A percentile compares a stretch with the other conserved stretches of the same genome.
These are phyloP conservation scores for Scartelaos histophorus DNA, from an alignment of 2,113 vertebrate species.

Conservation along the genomic window DNA sequence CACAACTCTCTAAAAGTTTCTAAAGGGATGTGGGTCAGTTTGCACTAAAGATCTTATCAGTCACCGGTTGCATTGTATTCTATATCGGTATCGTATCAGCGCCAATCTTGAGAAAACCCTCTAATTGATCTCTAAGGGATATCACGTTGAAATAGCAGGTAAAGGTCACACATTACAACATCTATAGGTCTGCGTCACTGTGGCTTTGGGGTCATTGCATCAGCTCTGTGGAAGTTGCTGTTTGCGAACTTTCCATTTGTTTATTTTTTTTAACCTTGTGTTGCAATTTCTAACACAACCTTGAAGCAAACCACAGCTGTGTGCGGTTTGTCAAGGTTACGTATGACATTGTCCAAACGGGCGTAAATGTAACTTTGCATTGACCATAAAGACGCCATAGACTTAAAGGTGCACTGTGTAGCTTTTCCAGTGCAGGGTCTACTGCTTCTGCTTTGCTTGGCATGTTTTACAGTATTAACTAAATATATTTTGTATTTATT, in stretches of 20 bases:
- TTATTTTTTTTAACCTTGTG: slow-evolving; percentile 3
- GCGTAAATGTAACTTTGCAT: background rate
- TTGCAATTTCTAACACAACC: slow-evolving; percentile 17
- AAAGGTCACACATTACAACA: background rate
- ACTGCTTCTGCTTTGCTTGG: too few relatives aligned
- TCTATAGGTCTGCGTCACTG: background rate
- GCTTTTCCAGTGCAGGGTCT: too few relatives aligned
- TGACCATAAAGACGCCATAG: background rate
- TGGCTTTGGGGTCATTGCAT: background rate
- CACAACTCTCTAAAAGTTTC: too few relatives aligned
- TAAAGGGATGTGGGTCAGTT: too few relatives aligned
- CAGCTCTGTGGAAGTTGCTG: slow-evolving; percentile 16
- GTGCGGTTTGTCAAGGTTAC: background rate
- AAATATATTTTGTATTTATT: too few relatives aligned
- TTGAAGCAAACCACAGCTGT: background rate
- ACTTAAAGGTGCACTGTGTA: background rate
- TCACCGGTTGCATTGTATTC: too few relatives aligned
- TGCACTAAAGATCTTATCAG: too few relatives aligned
- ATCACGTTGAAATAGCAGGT: background rate
- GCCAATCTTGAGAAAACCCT: too few relatives aligned
- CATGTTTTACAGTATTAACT: too few relatives aligned
- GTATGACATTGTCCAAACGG: background rate
- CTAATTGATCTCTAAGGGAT: background rate
- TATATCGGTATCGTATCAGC: too few relatives aligned
- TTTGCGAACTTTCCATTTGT: slow-evolving; percentile 25